Percentiles rank a stretch among this genome's conserved stretches.
Conservation (phyloP, 2,888 invertebrate species). For the Lacanobia oleracea region DNA sequence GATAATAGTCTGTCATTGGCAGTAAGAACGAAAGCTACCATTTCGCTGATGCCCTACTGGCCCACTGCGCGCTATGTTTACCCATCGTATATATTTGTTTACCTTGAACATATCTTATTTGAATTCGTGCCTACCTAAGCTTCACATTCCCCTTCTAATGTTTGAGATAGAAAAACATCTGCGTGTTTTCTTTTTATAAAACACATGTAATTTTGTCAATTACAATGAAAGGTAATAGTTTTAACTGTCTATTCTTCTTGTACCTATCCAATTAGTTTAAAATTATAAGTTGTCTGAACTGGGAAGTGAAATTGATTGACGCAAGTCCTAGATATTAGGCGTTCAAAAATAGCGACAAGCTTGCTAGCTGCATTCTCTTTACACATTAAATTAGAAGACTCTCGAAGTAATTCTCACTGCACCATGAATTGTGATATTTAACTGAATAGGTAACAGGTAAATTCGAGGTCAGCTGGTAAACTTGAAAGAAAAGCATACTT, state of each 20-base stretch:
- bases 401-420: constrained; percentile 46
- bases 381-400: constrained; percentile 35
- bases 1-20: constrained; percentile 79
- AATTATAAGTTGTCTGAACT: constrained; percentile 49
- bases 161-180: neutral
- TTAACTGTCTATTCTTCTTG: constrained; percentile 38
- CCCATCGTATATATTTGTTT: constrained; percentile 76
- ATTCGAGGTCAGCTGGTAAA: constrained; percentile 48
- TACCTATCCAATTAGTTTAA: constrained; percentile 42
- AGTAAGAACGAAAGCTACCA: constrained; percentile 81
- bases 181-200: constrained; percentile 22
- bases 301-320: constrained; percentile 57
- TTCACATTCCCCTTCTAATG: constrained; percentile 57
- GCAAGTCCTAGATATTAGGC: constrained; percentile 50
- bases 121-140: constrained; percentile 31
- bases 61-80: constrained; percentile 74
- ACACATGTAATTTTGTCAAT: constrained; percentile 37
- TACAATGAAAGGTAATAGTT: constrained; percentile 49
- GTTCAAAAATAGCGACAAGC: constrained; percentile 21
- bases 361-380: constrained; percentile 45
- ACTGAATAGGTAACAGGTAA: constrained; percentile 47
- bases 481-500: constrained; percentile 46
- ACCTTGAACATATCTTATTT: constrained; percentile 64
- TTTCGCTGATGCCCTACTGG: constrained; percentile 82
- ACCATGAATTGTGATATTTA: constrained; percentile 45